Base-by-base conservation (phyloP, 2,113 vertebrate genomes). In the Cynopterus brachyotis region DNA sequence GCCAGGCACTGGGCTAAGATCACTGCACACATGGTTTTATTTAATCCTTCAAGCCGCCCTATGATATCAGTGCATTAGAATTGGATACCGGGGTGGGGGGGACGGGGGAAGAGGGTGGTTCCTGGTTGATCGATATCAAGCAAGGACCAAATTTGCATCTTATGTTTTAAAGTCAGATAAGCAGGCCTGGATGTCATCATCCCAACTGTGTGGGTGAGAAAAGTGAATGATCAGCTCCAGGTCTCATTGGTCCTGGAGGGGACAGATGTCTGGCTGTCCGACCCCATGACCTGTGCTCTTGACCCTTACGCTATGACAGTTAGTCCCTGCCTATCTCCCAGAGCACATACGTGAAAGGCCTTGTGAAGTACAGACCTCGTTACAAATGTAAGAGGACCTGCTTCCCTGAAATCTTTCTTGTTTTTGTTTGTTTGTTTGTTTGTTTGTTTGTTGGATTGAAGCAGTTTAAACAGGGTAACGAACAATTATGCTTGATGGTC, bases 91-190 rank as follows among this genome's bases (percentile, higher is more conserved):
- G 3, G 0, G 28, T 53, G 28, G 19, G 72, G 55, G 55, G 13
- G 32, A 28, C 45, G 1, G 45, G 69, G 75, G 45, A 84, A 72
- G 22, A 94, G 20, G 47, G 59, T 42, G 73, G 13, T n/a, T 70
- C 50, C 59, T 95, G n/a, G 30, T 35, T 19, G 88, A 75, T 76
- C 42, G 80, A 66, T n/a, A 59, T 30, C 59, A 66, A 80, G 22
- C 37, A 64, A 30, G 20, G 67, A 24, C 81, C 76, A 89, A 72
- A 88, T 85, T 83, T 19, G 1, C 40, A 57, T 45, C 50, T 80
- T 75, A 72, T 28, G 57, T 78, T 67, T 62, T 72, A 28, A 45
- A 92, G 32, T 89, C 79, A 95, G 73, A 79, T 60, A 85, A 96
- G 64, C 69, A 75, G 60, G 16, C 69, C n/a, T 89, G 26, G 13